phyloP scores from a whole-genome alignment of 2,797 vertebrate genomes.

The Acipenser ruthenus region DNA sequence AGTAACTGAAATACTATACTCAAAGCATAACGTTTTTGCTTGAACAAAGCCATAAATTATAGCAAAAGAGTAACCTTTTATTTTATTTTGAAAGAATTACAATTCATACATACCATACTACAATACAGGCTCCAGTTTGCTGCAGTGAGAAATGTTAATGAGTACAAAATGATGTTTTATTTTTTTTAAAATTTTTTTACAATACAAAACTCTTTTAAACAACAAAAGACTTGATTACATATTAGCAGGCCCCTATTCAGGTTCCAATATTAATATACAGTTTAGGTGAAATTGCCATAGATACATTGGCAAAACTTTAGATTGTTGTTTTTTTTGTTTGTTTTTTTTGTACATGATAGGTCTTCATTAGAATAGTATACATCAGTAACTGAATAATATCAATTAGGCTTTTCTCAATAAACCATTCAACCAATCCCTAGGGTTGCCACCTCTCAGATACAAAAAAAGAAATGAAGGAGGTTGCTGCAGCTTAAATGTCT shows the following conservation, averaged over 20 bases:
- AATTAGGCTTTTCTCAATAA: not conserved
- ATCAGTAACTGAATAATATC: not conserved
- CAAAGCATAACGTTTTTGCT: not conserved
- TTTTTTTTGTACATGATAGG: not conserved
- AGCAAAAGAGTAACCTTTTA: not conserved
- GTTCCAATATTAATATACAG: not conserved
- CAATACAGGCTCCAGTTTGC: not conserved
- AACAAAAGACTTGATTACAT: not conserved
- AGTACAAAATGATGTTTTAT: not conserved
- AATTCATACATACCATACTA: not conserved
- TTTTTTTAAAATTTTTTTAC: not conserved
- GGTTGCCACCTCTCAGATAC: not conserved
- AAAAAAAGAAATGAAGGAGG: too few relatives aligned
- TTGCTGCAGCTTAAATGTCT: too few relatives aligned
- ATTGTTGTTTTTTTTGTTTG: not conserved
- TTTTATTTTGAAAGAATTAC: constrained; percentile 3
- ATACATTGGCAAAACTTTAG: not conserved
- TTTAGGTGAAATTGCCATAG: not conserved
- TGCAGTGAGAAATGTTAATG: not conserved
- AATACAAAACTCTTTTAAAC: not conserved
- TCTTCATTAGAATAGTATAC: not conserved
- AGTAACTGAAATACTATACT: not conserved
- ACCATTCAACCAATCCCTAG: not conserved
- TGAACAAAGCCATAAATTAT: not conserved
- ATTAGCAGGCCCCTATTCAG: not conserved